Percentiles rank a stretch among this genome's conserved stretches.
These are phyloP conservation scores for Acipenser oxyrinchus DNA, from an alignment of 2,797 vertebrate species.

Conservation along the genomic window DNA sequence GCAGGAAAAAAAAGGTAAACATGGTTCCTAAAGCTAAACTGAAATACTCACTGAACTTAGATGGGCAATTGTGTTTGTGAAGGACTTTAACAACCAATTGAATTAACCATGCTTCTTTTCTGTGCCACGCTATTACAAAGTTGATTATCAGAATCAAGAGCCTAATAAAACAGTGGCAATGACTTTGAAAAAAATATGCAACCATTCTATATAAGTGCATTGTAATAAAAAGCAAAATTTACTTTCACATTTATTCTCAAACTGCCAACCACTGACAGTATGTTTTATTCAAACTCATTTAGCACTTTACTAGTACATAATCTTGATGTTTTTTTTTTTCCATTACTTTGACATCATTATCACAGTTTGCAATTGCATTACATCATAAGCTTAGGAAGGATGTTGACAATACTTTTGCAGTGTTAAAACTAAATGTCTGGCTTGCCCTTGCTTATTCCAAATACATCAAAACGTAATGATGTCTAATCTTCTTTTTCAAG, in stretches of 20 bases:
- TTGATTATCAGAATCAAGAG: not conserved
- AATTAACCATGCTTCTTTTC: not conserved
- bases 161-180: conserved; percentile 1
- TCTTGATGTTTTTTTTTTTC: no score
- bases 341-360: not conserved
- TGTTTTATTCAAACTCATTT: not conserved
- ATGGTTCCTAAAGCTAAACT: not conserved
- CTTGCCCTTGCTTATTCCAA: no score
- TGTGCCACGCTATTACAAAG: not conserved
- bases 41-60: not conserved
- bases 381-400: not conserved
- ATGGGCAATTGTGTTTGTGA: not conserved
- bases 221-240: not conserved
- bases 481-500: no score
- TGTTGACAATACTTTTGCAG: no score
- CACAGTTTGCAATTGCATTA: not conserved
- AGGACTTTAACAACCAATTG: not conserved
- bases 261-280: not conserved
- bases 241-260: not conserved
- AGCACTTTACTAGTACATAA: no score
- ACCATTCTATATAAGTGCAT: not conserved
- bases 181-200: not conserved
- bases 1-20: not conserved
- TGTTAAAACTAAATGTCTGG: no score
- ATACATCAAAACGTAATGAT: no score